Base-by-base conservation (phyloP, 2,888 invertebrate species). In the Cephus nigrinus region DNA sequence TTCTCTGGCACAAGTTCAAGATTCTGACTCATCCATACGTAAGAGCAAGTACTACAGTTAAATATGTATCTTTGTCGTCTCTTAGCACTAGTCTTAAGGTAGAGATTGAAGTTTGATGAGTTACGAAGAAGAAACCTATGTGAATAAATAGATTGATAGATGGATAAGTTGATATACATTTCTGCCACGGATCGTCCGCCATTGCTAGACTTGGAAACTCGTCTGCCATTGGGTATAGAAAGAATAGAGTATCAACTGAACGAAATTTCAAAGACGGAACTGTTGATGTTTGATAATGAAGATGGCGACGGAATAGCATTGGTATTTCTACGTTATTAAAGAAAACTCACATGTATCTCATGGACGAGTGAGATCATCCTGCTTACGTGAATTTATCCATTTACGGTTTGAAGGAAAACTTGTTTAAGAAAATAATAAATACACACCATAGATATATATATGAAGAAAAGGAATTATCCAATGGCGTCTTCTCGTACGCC, bases 1-100 rank as follows among this genome's bases (percentile, higher is more conserved):
- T 74, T 33, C 72, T 31, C 32, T 73, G n/a, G 75, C 75, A 32
- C 71, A 32, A 71, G 9, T 31, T 71, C 71, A 32, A 71, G 11
- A 71, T 30, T 5, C 5, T 55, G 40, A 55, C 40, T 55, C 40
- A 55, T 55, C 40, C 40, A 23, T 55, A 55, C 40, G 40, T 23
- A 55, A 55, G 15, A 23, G 15, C 40, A 55, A 55, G 40, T 55
- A 55, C 5, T 9, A 15, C 40, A 40, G 40, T 55, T 55, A 23
- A 55, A 5, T 55, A 55, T 55, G 15, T 23, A 55, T 55, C 40
- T 5, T 55, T 23, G 15, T 23, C 40, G 9, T 23, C 40, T 55
- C 40, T 55, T 23, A 55, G 40, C 9, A 55, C 23, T 55, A 15
- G 4, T 40, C 4, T 40, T 40, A 40, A 40, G 15, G 40, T 40